Percentiles rank a stretch among this genome's conserved stretches.
Conservation (phyloP, 2,113 vertebrate genomes). For the Phaethon lepturus region DNA sequence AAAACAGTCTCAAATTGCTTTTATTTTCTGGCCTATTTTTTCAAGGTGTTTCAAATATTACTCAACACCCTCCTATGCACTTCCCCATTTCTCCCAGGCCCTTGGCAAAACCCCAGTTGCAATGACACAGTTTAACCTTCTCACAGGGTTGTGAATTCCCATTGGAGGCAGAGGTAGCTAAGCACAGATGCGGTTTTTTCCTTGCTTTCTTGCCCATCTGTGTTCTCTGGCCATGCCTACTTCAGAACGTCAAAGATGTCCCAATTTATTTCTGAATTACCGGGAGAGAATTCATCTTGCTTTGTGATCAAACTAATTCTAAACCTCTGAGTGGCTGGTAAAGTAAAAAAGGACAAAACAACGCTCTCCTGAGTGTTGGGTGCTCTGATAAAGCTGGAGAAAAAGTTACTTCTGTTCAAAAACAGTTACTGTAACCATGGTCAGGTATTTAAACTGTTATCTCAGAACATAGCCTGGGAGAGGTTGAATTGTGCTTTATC, state of each 20-base stretch:
- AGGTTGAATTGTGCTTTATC: background rate
- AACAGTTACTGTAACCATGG: background rate
- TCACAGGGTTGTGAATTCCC: background rate
- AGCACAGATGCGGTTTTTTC: background rate
- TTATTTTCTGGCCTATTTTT: background rate
- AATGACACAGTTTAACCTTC: background rate
- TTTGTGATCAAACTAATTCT: too few relatives aligned
- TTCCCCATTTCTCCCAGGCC: background rate
- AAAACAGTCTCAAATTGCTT: background rate
- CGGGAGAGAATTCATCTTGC: background rate
- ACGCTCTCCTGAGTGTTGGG: background rate
- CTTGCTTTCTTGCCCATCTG: background rate
- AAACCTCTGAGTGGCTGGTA: background rate
- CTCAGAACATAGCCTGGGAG: background rate
- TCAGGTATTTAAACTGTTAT: background rate
- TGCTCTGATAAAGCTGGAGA: background rate
- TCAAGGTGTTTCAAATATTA: background rate
- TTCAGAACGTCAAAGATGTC: background rate
- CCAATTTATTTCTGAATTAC: background rate
- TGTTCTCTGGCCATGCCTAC: background rate
- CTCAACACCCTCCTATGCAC: rapidly evolving
- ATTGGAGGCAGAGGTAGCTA: rapidly evolving
- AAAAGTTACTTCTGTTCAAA: background rate
- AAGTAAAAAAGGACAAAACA: background rate
- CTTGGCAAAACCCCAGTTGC: background rate